Percentiles rank a stretch among this genome's conserved stretches.
phyloP scores from a whole-genome alignment of 2,888 invertebrate species.

The Drosophila maculinotata region DNA sequence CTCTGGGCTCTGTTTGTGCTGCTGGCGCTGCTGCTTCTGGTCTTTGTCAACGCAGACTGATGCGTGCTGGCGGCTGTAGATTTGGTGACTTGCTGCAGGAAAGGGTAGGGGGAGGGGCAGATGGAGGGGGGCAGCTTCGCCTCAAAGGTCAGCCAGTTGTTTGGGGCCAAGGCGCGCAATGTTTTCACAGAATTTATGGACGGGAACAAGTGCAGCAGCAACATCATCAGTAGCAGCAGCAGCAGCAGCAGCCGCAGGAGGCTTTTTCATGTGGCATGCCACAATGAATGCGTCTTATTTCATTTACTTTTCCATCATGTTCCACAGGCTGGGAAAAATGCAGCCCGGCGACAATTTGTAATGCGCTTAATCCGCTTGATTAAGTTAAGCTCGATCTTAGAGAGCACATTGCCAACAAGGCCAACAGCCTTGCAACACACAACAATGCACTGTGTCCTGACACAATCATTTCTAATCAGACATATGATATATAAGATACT shows the following conservation, averaged over 20 bases:
- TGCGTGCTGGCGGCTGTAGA: conserved; percentile 13
- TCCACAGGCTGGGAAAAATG: conserved; percentile 55
- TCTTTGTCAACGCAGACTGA: conserved; percentile 47
- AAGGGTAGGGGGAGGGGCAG: background rate
- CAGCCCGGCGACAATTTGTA: conserved; percentile 71
- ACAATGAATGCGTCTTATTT: conserved; percentile 63
- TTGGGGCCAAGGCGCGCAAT: conserved; percentile 44
- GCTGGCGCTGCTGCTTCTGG: conserved; percentile 31
- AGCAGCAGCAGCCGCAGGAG: conserved; percentile 42
- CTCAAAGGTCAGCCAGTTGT: conserved; percentile 53
- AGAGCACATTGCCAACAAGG: conserved; percentile 28
- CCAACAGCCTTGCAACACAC: conserved; percentile 7
- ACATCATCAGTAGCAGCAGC: conserved; percentile 15
- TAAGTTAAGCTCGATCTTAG: conserved; percentile 57
- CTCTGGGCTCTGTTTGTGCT: conserved; percentile 10
- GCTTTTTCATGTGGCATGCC: conserved; percentile 61
- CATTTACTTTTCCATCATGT: conserved; percentile 65
- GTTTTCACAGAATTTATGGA: conserved; percentile 40
- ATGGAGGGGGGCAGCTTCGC: conserved; percentile 2
- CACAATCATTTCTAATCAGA: background rate
- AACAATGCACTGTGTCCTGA: conserved; percentile 13
- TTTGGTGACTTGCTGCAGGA: background rate
- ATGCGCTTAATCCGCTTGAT: conserved; percentile 75
- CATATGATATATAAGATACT: too few species aligned
- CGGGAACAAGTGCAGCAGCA: conserved; percentile 56